Evolutionary conservation across 2,797 vertebrate genomes (phyloP).

Genomic region (Esox lucius): DNA sequence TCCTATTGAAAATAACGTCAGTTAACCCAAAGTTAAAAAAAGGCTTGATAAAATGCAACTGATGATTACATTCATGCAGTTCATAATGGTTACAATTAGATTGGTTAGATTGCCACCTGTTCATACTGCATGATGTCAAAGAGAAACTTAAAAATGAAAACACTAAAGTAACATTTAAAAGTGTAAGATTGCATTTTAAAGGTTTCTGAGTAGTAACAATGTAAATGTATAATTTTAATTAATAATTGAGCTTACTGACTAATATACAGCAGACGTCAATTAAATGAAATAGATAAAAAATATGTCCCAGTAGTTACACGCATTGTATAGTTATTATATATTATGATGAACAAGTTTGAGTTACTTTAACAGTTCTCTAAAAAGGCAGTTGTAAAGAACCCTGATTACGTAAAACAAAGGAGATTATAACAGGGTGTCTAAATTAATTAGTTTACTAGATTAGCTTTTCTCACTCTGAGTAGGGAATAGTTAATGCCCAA

Average conservation of each 20-base stretch:
- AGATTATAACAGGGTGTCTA: constrained; percentile 42
- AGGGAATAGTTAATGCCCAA: constrained; percentile 32
- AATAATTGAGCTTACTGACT: neutral
- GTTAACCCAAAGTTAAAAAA: neutral
- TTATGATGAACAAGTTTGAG: neutral
- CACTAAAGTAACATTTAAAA: neutral
- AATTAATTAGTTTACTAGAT: constrained; percentile 42
- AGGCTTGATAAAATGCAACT: neutral
- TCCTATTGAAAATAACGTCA: neutral
- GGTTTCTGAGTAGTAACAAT: neutral
- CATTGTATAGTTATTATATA: neutral
- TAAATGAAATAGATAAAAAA: neutral
- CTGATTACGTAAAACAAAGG: constrained; percentile 33
- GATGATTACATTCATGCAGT: neutral
- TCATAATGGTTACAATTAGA: neutral
- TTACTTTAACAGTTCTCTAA: constrained; percentile 17
- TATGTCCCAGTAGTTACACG: neutral
- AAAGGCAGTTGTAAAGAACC: constrained; percentile 35
- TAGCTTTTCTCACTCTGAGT: constrained; percentile 22
- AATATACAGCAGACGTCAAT: neutral
- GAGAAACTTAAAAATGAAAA: neutral
- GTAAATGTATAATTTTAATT: neutral
- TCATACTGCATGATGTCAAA: neutral
- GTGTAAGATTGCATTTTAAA: neutral
- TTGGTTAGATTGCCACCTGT: neutral